Conservation (phyloP, 2,888 invertebrate genomes). For the Chaetogeoica ovagalla region DNA sequence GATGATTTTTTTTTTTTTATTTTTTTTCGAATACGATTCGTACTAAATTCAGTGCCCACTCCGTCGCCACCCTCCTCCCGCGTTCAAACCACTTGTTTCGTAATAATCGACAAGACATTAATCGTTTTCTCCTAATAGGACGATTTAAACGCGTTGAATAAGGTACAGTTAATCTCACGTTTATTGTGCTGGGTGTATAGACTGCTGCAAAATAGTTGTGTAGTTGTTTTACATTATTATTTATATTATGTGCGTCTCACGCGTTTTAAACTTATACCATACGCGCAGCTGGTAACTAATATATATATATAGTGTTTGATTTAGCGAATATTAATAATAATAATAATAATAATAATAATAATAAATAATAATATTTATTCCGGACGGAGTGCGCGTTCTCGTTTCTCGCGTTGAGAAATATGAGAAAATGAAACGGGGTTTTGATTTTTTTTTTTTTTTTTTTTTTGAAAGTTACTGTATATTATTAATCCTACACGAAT, state of each 20-base stretch:
- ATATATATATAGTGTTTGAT: neutral
- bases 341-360: no score
- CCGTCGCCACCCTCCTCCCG: neutral
- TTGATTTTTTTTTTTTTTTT: no score
- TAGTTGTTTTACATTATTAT: neutral
- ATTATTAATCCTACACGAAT: no score
- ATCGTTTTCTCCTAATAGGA: conserved; percentile 51
- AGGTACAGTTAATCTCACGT: conserved; percentile 45
- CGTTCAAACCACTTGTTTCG: neutral
- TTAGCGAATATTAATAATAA: no score
- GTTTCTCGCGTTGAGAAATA: no score
- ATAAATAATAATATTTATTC: no score
- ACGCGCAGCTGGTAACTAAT: conserved; percentile 9
- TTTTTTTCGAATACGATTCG: no score
- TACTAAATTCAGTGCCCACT: neutral
- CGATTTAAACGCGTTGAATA: conserved; percentile 54
- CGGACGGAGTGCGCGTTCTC: no score
- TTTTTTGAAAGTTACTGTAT: no score
- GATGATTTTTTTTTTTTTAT: no score
- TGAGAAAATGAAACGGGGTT: no score
- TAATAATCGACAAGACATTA: neutral
- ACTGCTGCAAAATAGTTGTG: neutral
- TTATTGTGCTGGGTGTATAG: conserved; percentile 26
- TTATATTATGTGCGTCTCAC: conserved; percentile 6
- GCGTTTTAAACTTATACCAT: neutral